phyloP scores from a whole-genome alignment of 2,888 invertebrate genomes.

The Girardia tigrina region DNA sequence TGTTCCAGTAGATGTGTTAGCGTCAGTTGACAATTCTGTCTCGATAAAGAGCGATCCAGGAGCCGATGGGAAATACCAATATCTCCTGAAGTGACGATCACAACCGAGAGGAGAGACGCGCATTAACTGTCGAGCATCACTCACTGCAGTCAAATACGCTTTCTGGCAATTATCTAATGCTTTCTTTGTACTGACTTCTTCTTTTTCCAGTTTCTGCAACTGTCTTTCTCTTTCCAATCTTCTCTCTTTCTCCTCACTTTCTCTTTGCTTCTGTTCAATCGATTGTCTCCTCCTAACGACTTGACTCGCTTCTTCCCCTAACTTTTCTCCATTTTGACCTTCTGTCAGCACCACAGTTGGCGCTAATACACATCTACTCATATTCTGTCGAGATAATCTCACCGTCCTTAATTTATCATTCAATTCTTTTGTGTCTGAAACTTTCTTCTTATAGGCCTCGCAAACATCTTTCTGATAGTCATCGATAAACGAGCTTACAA shows the following conservation, averaged over 20 bases:
- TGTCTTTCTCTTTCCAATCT: slow-evolving; percentile 40
- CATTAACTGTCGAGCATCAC: slow-evolving; percentile 44
- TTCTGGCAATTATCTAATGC: slow-evolving; percentile 50
- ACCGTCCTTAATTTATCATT: slow-evolving; percentile 40
- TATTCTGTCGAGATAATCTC: slow-evolving; percentile 35
- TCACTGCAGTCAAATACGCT: slow-evolving; percentile 46
- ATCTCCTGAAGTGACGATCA: slow-evolving; percentile 50
- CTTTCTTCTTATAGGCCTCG: slow-evolving; percentile 35
- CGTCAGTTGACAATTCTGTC: slow-evolving; percentile 44
- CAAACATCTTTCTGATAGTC: slow-evolving; percentile 43
- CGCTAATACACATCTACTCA: slow-evolving; percentile 40
- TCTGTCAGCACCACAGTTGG: slow-evolving; percentile 38
- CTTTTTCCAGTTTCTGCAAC: slow-evolving; percentile 43
- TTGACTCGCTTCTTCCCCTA: slow-evolving; percentile 40
- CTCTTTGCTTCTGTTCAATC: slow-evolving; percentile 42
- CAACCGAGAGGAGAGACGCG: slow-evolving; percentile 44
- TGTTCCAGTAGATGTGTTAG: not conserved
- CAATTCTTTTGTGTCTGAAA: slow-evolving; percentile 41
- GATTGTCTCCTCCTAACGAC: slow-evolving; percentile 44
- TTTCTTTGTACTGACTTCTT: slow-evolving; percentile 47
- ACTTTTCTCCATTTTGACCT: slow-evolving; percentile 36
- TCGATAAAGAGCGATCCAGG: slow-evolving; percentile 48
- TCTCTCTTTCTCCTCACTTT: slow-evolving; percentile 41
- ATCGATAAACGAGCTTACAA: slow-evolving; percentile 49
- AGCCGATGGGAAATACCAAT: slow-evolving; percentile 49